Evolutionary conservation across 2,797 vertebrate genomes (phyloP).

Genomic region (Micropoecilia bifurca): DNA sequence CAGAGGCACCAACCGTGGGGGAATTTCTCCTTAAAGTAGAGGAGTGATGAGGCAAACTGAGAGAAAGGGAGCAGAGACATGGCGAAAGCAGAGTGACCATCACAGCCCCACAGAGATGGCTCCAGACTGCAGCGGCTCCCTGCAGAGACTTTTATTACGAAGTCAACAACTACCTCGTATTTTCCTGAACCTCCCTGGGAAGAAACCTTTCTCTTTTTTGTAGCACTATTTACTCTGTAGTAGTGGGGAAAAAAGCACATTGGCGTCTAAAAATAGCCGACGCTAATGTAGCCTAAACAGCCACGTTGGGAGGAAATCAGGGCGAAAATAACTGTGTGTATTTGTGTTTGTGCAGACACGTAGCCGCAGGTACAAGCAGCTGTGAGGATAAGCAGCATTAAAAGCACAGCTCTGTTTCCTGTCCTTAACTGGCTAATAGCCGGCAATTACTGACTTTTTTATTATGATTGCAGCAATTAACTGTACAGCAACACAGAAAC

Average conservation of each 20-base stretch:
- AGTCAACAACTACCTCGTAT: conserved; percentile 34
- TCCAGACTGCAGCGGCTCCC: conserved; percentile 29
- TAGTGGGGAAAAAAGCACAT: conserved; percentile 56
- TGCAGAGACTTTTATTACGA: conserved; percentile 51
- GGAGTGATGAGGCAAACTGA: conserved; percentile 70
- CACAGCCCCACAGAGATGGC: conserved; percentile 28
- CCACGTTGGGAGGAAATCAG: conserved; percentile 45
- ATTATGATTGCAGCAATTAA: conserved; percentile 76
- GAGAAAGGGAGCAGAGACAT: conserved; percentile 39
- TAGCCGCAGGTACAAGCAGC: conserved; percentile 58
- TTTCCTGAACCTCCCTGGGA: conserved; percentile 38
- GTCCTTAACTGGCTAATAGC: conserved; percentile 72
- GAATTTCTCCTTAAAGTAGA: conserved; percentile 72
- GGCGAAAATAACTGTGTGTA: conserved; percentile 48
- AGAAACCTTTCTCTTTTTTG: conserved; percentile 53
- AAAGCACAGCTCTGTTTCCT: conserved; percentile 76
- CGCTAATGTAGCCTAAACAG: conserved; percentile 45
- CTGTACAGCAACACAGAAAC: conserved; percentile 55
- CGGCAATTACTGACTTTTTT: conserved; percentile 76
- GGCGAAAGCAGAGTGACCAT: conserved; percentile 22
- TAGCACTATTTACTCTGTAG: conserved; percentile 57
- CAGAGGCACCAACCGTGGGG: conserved; percentile 62
- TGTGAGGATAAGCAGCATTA: conserved; percentile 52
- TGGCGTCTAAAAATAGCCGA: conserved; percentile 63
- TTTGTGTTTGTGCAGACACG: conserved; percentile 35